Base-by-base conservation (phyloP, 1,140 invertebrate genomes). In the Eupeodes corollae region DNA sequence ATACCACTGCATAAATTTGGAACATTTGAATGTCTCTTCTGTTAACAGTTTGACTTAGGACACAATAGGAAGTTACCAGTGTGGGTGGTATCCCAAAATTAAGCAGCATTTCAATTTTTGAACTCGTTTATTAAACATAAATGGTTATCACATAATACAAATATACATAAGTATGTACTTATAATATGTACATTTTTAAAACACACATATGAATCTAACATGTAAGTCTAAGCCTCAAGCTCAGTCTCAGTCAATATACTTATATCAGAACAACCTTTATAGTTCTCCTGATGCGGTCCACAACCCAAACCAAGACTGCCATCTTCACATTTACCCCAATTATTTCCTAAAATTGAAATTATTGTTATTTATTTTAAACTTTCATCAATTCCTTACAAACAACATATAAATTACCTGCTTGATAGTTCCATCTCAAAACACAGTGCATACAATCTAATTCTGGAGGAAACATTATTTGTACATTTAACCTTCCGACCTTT, bases 341-440 rank as follows among this genome's bases (percentile, higher is more conserved):
- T 62, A 14, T 62, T 61, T 13, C 57, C 59, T 55, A 16, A 6
- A 40, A 38, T 21, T 19, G 3, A 26, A 46, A 38, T 18, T 12
- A 16, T 18, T 18, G 5, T 13, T 6, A 40, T 12, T 19, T 12
- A 40, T 40, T 19, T 6, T 16, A 5, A 40, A 6, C 5, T 40
- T 3, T 26, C 3, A 8, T 14, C 11, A 45, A 3, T 8, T 26
- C 12, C 8, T 44, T 44, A 19, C 9, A n/a, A 47, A 26, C 31
- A 34, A 47, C n/a, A n/a, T n/a, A n/a, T n/a, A n/a, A 46, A 54
- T 50, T 38, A 65, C 62, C 63, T 11, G 72, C 72, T 38, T 61
- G 63, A 53, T 84, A 85, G 48, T 75, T 75, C 82, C 83, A 85
- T 47, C 82, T 73, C 3, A 86, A 56, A 0, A 83, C 77, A 58